Evolutionary conservation across 2,888 invertebrate species (phyloP).

Genomic region (Drosophila atroscutellata): DNA sequence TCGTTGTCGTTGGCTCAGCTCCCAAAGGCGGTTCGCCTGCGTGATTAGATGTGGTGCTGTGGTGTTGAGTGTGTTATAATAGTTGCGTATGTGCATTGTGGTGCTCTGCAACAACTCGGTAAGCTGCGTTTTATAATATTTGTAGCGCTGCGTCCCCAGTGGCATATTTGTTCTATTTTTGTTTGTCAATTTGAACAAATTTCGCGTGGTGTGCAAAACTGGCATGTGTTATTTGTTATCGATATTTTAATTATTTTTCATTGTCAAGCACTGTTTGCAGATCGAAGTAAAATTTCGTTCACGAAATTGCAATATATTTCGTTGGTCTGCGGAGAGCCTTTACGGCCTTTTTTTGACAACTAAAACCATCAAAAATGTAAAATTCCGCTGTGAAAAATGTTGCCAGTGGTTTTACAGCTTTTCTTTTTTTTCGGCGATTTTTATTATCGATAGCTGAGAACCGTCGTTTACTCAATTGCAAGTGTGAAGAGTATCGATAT

Average conservation of each 20-base stretch:
- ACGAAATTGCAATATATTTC: neutral
- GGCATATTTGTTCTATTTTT: constrained; percentile 17
- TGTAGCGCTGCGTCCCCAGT: constrained; percentile 9
- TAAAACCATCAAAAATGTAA: neutral
- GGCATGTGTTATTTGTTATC: neutral
- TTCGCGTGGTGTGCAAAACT: constrained; percentile 20
- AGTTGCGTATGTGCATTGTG: constrained; percentile 22
- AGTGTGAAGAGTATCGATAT: constrained; percentile 8
- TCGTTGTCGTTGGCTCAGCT: constrained; percentile 49
- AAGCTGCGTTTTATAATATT: constrained; percentile 19
- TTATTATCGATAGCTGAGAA: neutral
- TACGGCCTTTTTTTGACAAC: neutral
- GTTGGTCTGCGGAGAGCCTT: neutral
- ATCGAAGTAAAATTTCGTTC: neutral
- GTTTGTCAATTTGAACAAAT: neutral
- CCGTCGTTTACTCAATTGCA: neutral
- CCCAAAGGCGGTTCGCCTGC: constrained; percentile 49
- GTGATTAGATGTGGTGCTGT: constrained; percentile 16
- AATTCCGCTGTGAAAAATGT: neutral
- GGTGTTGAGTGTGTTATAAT: constrained; percentile 3
- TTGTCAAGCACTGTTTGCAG: neutral
- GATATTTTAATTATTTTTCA: constrained; percentile 8
- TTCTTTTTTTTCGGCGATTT: neutral
- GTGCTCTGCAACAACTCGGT: constrained; percentile 27
- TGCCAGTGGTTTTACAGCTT: neutral